Percentiles rank a stretch among this genome's conserved stretches.
phyloP scores from a whole-genome alignment of 2,113 vertebrate species.

The Xiphorhynchus elegans region DNA sequence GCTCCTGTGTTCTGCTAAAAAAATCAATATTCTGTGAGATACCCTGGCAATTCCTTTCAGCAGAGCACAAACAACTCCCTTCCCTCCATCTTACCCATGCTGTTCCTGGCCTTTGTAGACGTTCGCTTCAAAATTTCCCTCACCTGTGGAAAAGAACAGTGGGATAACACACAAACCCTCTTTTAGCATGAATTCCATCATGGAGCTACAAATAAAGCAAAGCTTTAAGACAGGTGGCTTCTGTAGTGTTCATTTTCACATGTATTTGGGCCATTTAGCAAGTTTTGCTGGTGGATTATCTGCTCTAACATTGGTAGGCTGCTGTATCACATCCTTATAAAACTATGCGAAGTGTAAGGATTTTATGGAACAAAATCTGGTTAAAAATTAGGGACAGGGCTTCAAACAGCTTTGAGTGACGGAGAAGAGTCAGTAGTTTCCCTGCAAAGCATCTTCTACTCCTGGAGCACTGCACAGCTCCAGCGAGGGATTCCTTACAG shows the following conservation, averaged over 20 bases:
- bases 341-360: not conserved
- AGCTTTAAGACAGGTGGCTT: not conserved
- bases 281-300: not conserved
- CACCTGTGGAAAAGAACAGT: slow-evolving; percentile 77
- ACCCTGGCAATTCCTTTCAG: not conserved
- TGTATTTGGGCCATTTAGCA: not conserved
- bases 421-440: not conserved
- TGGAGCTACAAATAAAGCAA: not conserved
- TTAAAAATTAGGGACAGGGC: not conserved
- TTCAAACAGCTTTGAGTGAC: not conserved
- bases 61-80: not conserved
- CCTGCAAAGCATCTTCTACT: not conserved
- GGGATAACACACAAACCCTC: not conserved
- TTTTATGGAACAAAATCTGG: not conserved
- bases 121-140: slow-evolving; percentile 93
- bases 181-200: not conserved
- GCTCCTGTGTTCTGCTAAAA: not conserved
- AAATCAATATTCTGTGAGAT: not conserved
- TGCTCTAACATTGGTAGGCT: not conserved
- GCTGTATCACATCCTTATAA: not conserved
- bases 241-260: not conserved
- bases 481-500: not conserved
- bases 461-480: not conserved
- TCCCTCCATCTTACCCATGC: slow-evolving; percentile 84
- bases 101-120: slow-evolving; percentile 86